phyloP scores from a whole-genome alignment of 2,797 vertebrate species.

The Macroramphosus scolopax region DNA sequence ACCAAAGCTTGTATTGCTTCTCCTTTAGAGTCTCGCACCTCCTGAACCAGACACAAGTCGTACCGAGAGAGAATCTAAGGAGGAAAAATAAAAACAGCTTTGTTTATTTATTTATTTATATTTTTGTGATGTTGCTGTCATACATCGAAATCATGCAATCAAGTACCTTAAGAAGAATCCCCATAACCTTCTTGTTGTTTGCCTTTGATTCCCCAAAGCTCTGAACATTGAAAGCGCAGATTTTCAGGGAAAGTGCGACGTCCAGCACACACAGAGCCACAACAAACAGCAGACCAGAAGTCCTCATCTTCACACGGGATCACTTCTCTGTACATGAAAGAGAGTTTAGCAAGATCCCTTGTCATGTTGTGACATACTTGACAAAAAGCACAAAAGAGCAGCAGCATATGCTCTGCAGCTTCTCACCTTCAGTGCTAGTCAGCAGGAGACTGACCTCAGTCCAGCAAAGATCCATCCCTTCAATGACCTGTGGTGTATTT shows the following conservation, averaged over 20 bases:
- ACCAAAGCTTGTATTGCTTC: constrained; percentile 73
- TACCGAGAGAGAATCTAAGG: constrained; percentile 81
- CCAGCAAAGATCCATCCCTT: constrained; percentile 53
- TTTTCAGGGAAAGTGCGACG: constrained; percentile 69
- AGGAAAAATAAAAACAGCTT: neutral
- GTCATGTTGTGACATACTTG: constrained; percentile 29
- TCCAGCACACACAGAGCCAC: constrained; percentile 49
- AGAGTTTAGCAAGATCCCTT: constrained; percentile 35
- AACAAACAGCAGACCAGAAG: constrained; percentile 51
- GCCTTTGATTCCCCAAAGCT: constrained; percentile 83
- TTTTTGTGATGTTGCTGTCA: neutral
- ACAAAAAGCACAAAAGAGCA: neutral
- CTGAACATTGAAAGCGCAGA: constrained; percentile 83
- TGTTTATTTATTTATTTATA: neutral
- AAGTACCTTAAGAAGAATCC: constrained; percentile 76
- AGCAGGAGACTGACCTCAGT: constrained; percentile 32
- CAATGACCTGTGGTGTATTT: constrained; percentile 41
- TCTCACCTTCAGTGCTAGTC: constrained; percentile 55
- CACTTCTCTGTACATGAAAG: constrained; percentile 20
- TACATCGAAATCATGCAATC: neutral
- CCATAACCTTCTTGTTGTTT: constrained; percentile 79
- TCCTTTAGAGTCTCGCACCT: constrained; percentile 82
- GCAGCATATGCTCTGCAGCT: neutral
- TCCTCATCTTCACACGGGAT: constrained; percentile 62
- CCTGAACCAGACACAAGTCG: constrained; percentile 82